Base-by-base conservation (phyloP, 2,888 invertebrate genomes). In the Leptinotarsa tumamoca region DNA sequence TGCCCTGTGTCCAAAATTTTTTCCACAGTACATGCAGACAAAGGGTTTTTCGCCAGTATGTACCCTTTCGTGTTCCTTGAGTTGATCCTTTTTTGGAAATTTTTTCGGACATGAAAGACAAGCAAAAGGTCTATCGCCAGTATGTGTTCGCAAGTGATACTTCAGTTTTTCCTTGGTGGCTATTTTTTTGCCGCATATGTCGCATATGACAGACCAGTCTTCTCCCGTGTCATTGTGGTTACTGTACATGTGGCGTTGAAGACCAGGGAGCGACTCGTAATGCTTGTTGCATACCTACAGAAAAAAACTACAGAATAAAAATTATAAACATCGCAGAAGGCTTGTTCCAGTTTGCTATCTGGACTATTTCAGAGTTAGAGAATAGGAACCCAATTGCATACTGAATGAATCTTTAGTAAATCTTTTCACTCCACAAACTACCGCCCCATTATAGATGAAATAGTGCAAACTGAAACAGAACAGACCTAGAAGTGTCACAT, bases 101-200 rank as follows among this genome's bases (percentile, higher is more conserved):
- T 81, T 80, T 75, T 86, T 80, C 14, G 76, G 76, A 63, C 86
- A 86, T 10, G 81, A 81, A 1, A 73, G 75, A 68, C 85, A 85
- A 18, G 76, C 77, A 74, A 81, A 84, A 2, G 91, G 91, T 79
- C 90, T 90, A 33, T 90, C 88, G 7, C 90, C 90, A 0, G 88
- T 88, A 81, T 92, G 92, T 63, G 89, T 89, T 49, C 89, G 84
- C 67, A 89, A 87, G 78, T 92, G 91, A 33, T 89, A 86, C 52
- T 85, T 84, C 68, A 87, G 79, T 77, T 85, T 85, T 52, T 86
- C 85, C 75, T 86, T 87, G 43, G 85, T 87, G 10, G 85, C 86
- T 73, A 87, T 87, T 73, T 84, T 84, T 76, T 79, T 80, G n/a
- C 80, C 80, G 56, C 80, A 80, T 15, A 80, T 78, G 63, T 79